A percentile compares a stretch with the other conserved stretches of the same genome.
Conservation (phyloP, 2,797 vertebrate genomes). For the Orientallactaga sibirica region DNA sequence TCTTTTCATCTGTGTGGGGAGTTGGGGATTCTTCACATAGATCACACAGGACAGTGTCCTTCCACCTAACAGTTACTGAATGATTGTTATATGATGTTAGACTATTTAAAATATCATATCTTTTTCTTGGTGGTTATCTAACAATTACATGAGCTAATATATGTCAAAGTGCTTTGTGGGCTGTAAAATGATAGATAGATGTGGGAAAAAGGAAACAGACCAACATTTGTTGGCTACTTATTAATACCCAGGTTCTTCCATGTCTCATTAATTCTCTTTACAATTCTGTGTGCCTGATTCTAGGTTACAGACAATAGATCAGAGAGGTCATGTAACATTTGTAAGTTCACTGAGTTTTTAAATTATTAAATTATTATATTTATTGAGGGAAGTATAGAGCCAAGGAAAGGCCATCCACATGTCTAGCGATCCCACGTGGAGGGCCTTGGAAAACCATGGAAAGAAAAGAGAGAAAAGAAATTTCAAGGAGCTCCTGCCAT, state of each 20-base stretch:
- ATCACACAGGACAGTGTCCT: conserved; percentile 38
- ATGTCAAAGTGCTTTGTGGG: conserved; percentile 43
- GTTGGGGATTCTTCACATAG: background rate
- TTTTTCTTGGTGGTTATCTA: background rate
- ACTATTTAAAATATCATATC: conserved; percentile 32
- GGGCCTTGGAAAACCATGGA: too few species aligned
- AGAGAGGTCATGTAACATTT: background rate
- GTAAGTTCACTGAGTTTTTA: background rate
- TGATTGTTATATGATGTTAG: conserved; percentile 4
- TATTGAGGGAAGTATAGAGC: too few species aligned
- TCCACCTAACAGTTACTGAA: background rate
- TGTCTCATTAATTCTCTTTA: conserved; percentile 17
- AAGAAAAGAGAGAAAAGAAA: too few species aligned
- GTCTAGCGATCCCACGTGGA: too few species aligned
- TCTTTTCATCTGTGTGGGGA: conserved; percentile 33
- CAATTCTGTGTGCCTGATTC: background rate
- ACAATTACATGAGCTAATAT: conserved; percentile 35
- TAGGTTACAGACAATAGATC: background rate
- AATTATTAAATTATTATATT: too few species aligned
- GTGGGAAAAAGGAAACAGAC: background rate
- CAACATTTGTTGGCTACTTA: conserved; percentile 13
- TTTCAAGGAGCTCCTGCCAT: too few species aligned
- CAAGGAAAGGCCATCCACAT: too few species aligned
- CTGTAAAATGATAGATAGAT: conserved; percentile 6
- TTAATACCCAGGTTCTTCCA: background rate